Evolutionary conservation across 2,113 vertebrate genomes (phyloP), one percentile per base, ranked within the genome.

Genomic region (Tyrannus savana): DNA sequence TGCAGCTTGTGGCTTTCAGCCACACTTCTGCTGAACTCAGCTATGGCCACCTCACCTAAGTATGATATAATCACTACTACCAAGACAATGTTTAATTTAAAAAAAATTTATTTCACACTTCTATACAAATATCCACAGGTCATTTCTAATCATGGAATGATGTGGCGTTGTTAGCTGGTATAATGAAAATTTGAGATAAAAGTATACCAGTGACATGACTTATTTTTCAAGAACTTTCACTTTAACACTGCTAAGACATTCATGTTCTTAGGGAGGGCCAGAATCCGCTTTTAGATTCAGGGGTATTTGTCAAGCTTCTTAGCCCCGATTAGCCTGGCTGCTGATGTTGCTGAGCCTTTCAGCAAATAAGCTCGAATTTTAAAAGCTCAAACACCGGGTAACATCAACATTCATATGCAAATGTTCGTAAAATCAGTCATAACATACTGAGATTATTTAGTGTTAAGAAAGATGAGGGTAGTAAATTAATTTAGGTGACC

Each of bases 91-190:
- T 58, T 97, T 98, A 96, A 97, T 96, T 44, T 25, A 0, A 64
- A 89, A 95, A 97, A 97, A 95, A 28, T 98, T 98, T 98, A 98
- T 98, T 98, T 98, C 97, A 98, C 95, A 97, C 95, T 96, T 98
- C 96, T 97, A 89, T 98, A 98, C 98, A 98, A 97, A 98, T 97
- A 98, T 98, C 98, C 98, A 98, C 98, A 98, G 98, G 97, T 97
- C 95, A 95, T 96, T 97, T 97, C 96, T 96, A 95, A 96, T 93
- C 41, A 90, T 95, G 97, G 96, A 97, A 97, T 97, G 95, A 97
- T 87, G 91, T 95, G 95, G 97, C 95, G 96, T 94, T 96, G 84
- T 91, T 96, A 97, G 75, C 97, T 97, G 94, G 90, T 98, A 96
- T 93, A 95, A 97, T 94, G 19, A 22, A 97, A 39, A 19, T 87